Conservation (phyloP, 2,113 vertebrate genomes). For the Grallaria varia region DNA sequence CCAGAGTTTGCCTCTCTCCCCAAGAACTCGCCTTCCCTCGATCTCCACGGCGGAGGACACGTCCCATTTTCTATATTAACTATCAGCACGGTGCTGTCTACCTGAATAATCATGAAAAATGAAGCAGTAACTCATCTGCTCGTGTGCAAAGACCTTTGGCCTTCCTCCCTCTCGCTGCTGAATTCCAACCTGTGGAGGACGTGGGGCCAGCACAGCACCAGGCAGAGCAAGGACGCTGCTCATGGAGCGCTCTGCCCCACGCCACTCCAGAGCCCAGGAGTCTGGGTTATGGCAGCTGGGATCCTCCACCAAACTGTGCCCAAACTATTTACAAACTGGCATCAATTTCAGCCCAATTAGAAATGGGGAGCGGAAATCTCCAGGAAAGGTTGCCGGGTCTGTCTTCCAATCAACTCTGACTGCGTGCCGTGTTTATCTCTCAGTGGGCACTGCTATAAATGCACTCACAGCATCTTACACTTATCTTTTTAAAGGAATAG, state of each 20-base stretch:
- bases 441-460: not conserved
- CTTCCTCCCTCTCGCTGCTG: not conserved
- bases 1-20: not conserved
- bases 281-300: not conserved
- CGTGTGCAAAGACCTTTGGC: not conserved
- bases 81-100: not conserved
- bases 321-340: not conserved
- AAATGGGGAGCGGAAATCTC: not conserved
- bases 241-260: not conserved
- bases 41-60: not conserved
- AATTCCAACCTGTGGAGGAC: not conserved
- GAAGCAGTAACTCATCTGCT: not conserved
- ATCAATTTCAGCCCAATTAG: not conserved
- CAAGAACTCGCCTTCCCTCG: not conserved
- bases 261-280: not conserved
- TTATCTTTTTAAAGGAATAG: not conserved
- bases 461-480: fast-evolving
- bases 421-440: fast-evolving
- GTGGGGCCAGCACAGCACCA: fast-evolving
- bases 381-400: not conserved
- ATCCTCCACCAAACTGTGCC: not conserved
- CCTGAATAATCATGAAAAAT: not conserved
- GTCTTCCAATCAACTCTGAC: not conserved
- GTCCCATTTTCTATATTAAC: not conserved
- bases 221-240: not conserved